These are phyloP conservation scores for Loxodonta africana DNA, from an alignment of 2,113 vertebrate species.

Conservation along the genomic window DNA sequence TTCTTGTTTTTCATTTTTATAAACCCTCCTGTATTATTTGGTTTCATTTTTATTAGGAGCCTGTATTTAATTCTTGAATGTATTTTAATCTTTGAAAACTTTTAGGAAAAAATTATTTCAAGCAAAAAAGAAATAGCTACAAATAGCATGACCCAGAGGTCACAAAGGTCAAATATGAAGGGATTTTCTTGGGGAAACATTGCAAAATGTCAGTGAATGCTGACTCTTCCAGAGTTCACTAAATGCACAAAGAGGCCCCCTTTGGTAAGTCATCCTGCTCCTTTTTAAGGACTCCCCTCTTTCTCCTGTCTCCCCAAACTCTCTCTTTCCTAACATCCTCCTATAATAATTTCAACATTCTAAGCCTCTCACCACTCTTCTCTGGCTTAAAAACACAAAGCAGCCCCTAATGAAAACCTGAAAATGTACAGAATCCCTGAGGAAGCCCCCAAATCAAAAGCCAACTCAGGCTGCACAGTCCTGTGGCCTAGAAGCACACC, in stretches of 20 bases:
- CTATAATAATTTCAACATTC: not conserved
- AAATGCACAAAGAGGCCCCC: not conserved
- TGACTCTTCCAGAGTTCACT: not conserved
- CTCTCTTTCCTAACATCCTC: not conserved
- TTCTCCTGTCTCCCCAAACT: not conserved
- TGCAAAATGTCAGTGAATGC: not conserved
- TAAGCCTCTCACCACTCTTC: constrained; percentile 5
- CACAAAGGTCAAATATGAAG: not conserved
- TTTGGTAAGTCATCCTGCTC: not conserved
- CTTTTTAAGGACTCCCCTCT: not conserved
- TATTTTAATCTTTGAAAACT: not conserved
- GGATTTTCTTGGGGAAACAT: constrained; percentile 39
- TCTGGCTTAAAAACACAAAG: constrained; percentile 35
- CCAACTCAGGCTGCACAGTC: not conserved
- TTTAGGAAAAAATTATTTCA: not conserved
- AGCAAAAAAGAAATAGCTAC: not conserved
- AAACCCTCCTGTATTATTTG: not conserved
- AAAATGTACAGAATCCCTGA: constrained; percentile 74
- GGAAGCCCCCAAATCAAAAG: constrained; percentile 70
- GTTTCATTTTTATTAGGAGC: not conserved
- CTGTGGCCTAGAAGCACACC: constrained; percentile 52
- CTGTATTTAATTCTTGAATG: not conserved
- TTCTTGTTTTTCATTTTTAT: not conserved
- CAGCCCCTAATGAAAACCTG: constrained; percentile 51
- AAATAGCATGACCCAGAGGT: not conserved